Base-by-base conservation (phyloP, 2,888 invertebrate genomes). In the Pilophorus perplexus region DNA sequence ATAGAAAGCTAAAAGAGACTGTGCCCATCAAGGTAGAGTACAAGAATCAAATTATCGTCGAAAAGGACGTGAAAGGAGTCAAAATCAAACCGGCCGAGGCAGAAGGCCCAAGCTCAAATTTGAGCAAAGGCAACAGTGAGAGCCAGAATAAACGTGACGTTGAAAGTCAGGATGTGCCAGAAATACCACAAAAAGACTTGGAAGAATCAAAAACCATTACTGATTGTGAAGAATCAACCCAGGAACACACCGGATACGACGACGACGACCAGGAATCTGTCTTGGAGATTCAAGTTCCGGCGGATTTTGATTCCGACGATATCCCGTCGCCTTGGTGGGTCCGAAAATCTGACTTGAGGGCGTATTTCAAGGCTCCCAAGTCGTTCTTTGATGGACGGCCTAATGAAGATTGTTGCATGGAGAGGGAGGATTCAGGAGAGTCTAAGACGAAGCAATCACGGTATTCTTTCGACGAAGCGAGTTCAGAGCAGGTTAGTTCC, bases 331-430 rank as follows among this genome's bases (percentile, higher is more conserved):
- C 64, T 69, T 68, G 70, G 68, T 66, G 70, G 71, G 55, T 70
- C 77, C 77, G 76, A 75, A 76, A 70, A 71, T 74, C 73, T 72
- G 72, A 71, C 72, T 71, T 69, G 72, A 71, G 72, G 71, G 70
- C 64, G 33, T n/a, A n/a, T n/a, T 6, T 33, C 33, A 33, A 33
- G 12, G 6, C 6, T 6, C 33, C 33, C 12, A 33, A 12, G 33
- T 33, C 33, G 33, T 33, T 33, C 33, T 33, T 33, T 6, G 33
- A 33, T 12, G 12, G 12, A 8, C 33, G 6, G 12, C 33, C 6
- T 8, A n/a, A n/a, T n/a, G n/a, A n/a, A n/a, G n/a, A n/a, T n/a
- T n/a, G n/a, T n/a, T n/a, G n/a, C n/a, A 10, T 33, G 37, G 37
- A 37, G 12, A 4, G 37, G 14, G 14, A 8, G 42, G 42, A 42